Base-by-base conservation (phyloP, 2,888 invertebrate species). In the Epinotia nisella region DNA sequence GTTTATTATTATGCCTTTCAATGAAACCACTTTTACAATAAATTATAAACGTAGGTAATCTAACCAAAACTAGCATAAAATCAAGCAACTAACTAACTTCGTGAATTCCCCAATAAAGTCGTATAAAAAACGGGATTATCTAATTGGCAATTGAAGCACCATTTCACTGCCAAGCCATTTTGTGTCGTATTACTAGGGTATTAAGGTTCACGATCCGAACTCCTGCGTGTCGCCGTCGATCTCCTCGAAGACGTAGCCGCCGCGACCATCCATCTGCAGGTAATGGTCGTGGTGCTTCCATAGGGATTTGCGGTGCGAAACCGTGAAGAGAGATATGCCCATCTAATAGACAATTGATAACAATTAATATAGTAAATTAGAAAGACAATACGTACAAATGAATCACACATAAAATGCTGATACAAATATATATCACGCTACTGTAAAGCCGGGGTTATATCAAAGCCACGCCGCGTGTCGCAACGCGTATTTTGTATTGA, bases 221-320 rank as follows among this genome's bases (percentile, higher is more conserved):
- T 98, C 97, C 85, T 96, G 96, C 1, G 98, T 98, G 77, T 96
- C 96, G 75, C 95, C 95, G 83, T 98, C 97, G 80, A 99, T 99
- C 68, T 95, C 95, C 71, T 95, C 96, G 90, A 98, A 99, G 78
- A 97, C 96, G 89, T 96, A 99, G 3, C 95, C 94, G 65, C 99
- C 99, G 80, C 98, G 95, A 0, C 99, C 99, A 93, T 99, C 99
- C 96, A 99, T 98, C 87, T 98, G 97, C 71, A 99, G 94, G 85
- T 97, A 98, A 90, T 97, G 98, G 94, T 99, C 99, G 90, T 99
- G 99, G 89, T 99, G 98, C 86, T 96, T 96, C 99, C 99, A 98
- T n/a, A 99, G 93, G 0, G 98, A 98, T 87, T 98, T 98, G 78
- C 99, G 95, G 89, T 99, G 99, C 0, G 99, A 99, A 39, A 99